phyloP scores from a whole-genome alignment of 2,113 vertebrate species.

The Polyodon spathula region DNA sequence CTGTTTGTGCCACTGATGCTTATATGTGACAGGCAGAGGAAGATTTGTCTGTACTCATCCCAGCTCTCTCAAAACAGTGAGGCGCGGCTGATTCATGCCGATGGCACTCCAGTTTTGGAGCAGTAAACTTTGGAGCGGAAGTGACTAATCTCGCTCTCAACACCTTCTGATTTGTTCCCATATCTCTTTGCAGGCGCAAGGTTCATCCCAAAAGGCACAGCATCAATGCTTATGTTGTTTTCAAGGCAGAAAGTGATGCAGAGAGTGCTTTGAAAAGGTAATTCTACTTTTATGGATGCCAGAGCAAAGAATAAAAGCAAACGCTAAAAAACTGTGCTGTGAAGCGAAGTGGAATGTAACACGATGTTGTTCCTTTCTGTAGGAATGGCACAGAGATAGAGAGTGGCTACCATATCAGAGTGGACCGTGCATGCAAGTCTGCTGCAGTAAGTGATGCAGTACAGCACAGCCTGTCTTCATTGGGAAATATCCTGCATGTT shows the following conservation, averaged over 20 bases:
- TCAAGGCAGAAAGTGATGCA: conserved; percentile 62
- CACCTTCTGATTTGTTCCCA: background rate
- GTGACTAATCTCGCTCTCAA: conserved; percentile 3
- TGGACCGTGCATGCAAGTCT: conserved; percentile 63
- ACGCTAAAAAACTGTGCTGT: too few species aligned
- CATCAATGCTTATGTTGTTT: conserved; percentile 88
- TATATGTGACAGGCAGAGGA: too few species aligned
- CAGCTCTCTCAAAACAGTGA: too few species aligned
- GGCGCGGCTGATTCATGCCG: too few species aligned
- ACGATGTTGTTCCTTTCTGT: conserved; percentile 5
- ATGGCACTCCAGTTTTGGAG: too few species aligned
- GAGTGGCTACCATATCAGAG: conserved; percentile 71
- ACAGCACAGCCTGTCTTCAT: background rate
- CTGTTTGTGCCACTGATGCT: too few species aligned
- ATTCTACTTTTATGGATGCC: background rate
- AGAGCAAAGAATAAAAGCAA: background rate
- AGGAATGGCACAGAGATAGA: conserved; percentile 82
- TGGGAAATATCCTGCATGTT: background rate
- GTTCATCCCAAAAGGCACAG: conserved; percentile 72
- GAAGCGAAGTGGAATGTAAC: too few species aligned
- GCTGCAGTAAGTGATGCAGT: conserved; percentile 47
- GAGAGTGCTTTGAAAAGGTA: conserved; percentile 67
- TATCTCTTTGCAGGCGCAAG: conserved; percentile 56
- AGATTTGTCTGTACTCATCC: too few species aligned
- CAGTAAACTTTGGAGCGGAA: background rate